Conservation (phyloP, 1,140 invertebrate species). For the Aplysia californica region DNA sequence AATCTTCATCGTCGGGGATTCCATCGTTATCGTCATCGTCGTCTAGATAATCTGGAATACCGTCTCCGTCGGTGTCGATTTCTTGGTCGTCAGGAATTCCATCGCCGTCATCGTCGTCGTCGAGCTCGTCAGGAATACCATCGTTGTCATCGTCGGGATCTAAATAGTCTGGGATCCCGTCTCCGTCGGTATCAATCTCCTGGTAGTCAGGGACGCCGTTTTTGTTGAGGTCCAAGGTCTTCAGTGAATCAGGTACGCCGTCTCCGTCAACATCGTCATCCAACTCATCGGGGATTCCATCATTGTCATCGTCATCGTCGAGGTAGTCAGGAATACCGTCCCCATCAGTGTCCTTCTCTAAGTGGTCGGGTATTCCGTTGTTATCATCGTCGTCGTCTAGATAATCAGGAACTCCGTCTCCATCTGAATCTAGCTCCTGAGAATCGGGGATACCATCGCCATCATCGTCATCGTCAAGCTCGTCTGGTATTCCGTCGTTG, state of each 20-base stretch:
- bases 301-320: constrained; percentile 48
- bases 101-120: constrained; percentile 48
- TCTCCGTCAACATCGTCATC: constrained; percentile 56
- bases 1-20: constrained; percentile 56
- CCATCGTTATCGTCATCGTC: constrained; percentile 59
- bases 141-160: constrained; percentile 57
- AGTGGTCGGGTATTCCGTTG: constrained; percentile 61
- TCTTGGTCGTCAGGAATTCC: constrained; percentile 44
- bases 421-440: constrained; percentile 50
- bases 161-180: constrained; percentile 54
- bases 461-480: constrained; percentile 46
- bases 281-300: constrained; percentile 52
- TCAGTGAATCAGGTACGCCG: constrained; percentile 59
- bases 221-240: constrained; percentile 47
- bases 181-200: constrained; percentile 47
- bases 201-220: constrained; percentile 45
- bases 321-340: constrained; percentile 49
- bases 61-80: constrained; percentile 51
- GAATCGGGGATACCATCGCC: constrained; percentile 54
- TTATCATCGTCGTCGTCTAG: constrained; percentile 50
- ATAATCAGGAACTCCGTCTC: constrained; percentile 58
- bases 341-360: constrained; percentile 50
- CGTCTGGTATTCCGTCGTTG: constrained; percentile 46
- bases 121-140: constrained; percentile 56
- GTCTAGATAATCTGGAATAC: constrained; percentile 51